Evolutionary conservation across 2,888 invertebrate species (phyloP).

Genomic region (Pollenia amentaria): DNA sequence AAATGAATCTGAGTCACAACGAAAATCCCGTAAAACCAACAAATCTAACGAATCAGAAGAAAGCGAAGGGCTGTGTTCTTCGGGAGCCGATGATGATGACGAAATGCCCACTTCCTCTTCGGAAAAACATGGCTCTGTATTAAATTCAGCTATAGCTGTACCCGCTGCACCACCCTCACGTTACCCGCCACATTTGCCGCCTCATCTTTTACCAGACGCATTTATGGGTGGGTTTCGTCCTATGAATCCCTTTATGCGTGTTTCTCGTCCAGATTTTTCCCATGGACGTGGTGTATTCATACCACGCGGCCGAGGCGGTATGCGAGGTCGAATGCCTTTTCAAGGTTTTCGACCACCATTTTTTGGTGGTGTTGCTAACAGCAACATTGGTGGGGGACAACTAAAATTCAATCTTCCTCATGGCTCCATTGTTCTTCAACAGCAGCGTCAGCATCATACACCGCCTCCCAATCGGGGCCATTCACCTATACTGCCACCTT

Average conservation of each 20-base stretch:
- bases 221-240: constrained; percentile 75
- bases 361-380: constrained; percentile 65
- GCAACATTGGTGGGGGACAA: constrained; percentile 71
- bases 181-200: constrained; percentile 64
- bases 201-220: constrained; percentile 73
- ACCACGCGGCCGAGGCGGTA: constrained; percentile 77
- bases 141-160: constrained; percentile 60
- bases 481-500: constrained; percentile 75
- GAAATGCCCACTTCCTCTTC: not conserved
- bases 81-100: constrained; percentile 45
- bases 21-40: constrained; percentile 37
- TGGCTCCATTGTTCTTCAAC: constrained; percentile 56
- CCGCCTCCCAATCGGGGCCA: constrained; percentile 75
- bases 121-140: constrained; percentile 55
- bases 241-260: constrained; percentile 77
- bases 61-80: constrained; percentile 69
- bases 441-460: constrained; percentile 68
- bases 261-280: constrained; percentile 76
- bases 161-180: constrained; percentile 40
- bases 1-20: constrained; percentile 21
- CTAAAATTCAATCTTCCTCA: constrained; percentile 64
- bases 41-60: constrained; percentile 57
- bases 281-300: constrained; percentile 77
- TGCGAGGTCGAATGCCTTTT: constrained; percentile 75
- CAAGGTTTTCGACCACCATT: constrained; percentile 77